phyloP scores from a whole-genome alignment of 2,797 vertebrate genomes.

The Sylvia borin region DNA sequence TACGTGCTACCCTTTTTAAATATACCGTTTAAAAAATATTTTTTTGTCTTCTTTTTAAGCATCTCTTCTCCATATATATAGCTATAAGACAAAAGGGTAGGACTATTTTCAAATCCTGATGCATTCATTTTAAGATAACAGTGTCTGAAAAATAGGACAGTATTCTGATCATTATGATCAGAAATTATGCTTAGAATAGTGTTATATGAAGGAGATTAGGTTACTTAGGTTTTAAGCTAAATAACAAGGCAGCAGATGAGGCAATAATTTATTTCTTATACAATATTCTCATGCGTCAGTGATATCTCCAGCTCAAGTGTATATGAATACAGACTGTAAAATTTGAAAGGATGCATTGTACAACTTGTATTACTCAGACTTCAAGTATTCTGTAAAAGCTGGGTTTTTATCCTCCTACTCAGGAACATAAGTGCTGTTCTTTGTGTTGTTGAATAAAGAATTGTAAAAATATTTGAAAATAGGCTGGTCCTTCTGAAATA shows the following conservation, averaged over 20 bases:
- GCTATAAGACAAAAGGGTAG: background rate
- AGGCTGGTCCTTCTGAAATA: background rate
- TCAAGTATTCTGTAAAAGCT: background rate
- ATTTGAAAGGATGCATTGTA: background rate
- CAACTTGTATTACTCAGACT: background rate
- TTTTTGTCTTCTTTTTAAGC: background rate
- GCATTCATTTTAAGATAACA: background rate
- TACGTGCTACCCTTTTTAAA: background rate
- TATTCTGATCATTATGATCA: background rate
- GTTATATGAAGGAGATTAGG: background rate
- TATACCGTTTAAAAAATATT: background rate
- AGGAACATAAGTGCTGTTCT: background rate
- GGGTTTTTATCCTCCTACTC: background rate
- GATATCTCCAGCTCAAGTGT: background rate
- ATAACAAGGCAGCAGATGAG: background rate
- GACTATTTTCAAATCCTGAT: background rate
- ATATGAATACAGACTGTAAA: background rate
- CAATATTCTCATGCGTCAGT: background rate
- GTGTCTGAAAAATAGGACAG: background rate
- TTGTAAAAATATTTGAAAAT: slow-evolving; percentile 13
- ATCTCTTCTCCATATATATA: background rate
- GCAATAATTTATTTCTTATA: background rate
- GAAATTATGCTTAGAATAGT: background rate
- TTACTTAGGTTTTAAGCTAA: background rate
- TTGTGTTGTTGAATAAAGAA: background rate